Base-by-base conservation (phyloP, 1,140 invertebrate genomes). In the Alviniconcha marisindica region DNA sequence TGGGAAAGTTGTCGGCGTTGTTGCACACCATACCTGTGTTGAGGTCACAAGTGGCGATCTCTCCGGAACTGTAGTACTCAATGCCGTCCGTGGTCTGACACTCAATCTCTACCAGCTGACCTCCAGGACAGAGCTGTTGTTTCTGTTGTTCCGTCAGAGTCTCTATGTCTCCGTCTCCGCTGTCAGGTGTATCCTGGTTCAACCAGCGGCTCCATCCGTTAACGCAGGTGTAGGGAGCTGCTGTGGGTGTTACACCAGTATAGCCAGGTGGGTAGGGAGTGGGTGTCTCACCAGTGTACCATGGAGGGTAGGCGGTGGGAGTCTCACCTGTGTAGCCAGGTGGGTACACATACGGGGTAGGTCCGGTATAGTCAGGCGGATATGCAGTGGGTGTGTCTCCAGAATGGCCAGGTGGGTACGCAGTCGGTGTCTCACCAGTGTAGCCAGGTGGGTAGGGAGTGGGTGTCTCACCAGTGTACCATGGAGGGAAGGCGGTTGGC, bases 151-250 rank as follows among this genome's bases (percentile, higher is more conserved):
- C 33, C 0, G 86, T 86, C 38, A 90, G 54, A 2, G 76, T 51
- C 76, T 91, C 90, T 48, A 82, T 66, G 60, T 91, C 90, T 24
- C 87, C 87, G 28, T 82, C 83, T 31, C 87, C 86, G 42, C 85
- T 74, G 24, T 73, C 66, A 31, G 90, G 90, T 10, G 84, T 88
- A 80, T 90, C 89, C 76, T 81, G 79, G 84, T 90, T 90, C 5
- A 90, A 83, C 89, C 89, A 91, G 2, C 66, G 48, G 24, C 71
- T 82, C 87, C 87, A 90, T 56, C 86, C 87, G 15, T 76, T 56
- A 2, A 81, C 82, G 81, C 90, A 91, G 12, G 48, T 79, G 28
- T 77, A 76, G 0, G 83, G 82, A n/a, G 74, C 36, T 31, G 82
- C 31, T 7, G 76, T 81, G n/a, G 83, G 63, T 33, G 83, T 63